A percentile compares a stretch with the other conserved stretches of the same genome.
Evolutionary conservation across 1,140 invertebrate species (phyloP).

Genomic region (Augochlora pura): DNA sequence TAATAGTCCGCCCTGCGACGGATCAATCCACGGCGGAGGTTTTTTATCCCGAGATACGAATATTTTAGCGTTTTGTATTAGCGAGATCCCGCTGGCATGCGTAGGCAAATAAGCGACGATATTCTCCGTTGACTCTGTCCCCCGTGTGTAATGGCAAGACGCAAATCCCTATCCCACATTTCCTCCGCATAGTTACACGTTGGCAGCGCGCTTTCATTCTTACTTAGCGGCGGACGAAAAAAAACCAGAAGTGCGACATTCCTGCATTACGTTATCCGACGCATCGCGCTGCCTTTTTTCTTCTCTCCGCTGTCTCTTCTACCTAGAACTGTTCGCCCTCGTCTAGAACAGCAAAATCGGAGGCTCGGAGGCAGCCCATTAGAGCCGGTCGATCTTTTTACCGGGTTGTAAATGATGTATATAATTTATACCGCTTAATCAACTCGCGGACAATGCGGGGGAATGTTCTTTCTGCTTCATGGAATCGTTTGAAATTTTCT

Average conservation of each 20-base stretch:
- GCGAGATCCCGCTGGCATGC: background rate
- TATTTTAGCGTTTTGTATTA: background rate
- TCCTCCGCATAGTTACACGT: conserved; percentile 58
- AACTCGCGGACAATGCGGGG: background rate
- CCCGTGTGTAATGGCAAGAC: background rate
- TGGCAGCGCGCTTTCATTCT: conserved; percentile 45
- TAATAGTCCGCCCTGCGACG: too few species aligned
- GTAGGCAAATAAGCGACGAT: background rate
- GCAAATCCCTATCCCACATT: conserved; percentile 42
- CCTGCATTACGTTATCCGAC: conserved; percentile 58
- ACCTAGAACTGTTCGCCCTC: conserved; percentile 32
- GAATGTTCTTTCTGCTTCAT: background rate
- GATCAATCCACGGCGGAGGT: too few species aligned
- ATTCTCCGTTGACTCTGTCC: background rate
- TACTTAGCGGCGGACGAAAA: conserved; percentile 30
- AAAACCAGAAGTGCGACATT: conserved; percentile 63
- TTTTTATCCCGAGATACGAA: background rate
- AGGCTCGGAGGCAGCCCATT: background rate
- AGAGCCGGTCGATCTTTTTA: conserved; percentile 8
- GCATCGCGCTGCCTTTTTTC: conserved; percentile 37
- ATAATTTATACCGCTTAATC: background rate
- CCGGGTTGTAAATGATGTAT: background rate
- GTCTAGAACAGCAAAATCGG: conserved; percentile 27
- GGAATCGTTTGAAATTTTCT: background rate
- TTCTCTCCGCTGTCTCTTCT: background rate